Evolutionary conservation across 2,113 vertebrate genomes (phyloP), one percentile per base, ranked within the genome.

Genomic region (Erythrocercus mccallii): DNA sequence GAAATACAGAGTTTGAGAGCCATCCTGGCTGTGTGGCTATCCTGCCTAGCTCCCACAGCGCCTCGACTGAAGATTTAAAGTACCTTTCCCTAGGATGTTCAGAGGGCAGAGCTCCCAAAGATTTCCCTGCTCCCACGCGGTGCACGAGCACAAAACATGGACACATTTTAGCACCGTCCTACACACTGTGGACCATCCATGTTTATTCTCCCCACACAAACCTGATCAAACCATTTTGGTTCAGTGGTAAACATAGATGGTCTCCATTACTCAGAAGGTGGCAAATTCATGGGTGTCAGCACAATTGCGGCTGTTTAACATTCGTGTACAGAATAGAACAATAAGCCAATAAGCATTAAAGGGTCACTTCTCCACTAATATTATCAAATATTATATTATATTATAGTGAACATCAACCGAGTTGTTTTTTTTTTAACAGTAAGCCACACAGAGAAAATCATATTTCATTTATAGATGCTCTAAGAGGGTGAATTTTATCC

Each of bases 251-350:
- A 56, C 17, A 35, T 0, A 22, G 27, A 40, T 37, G 8, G 1
- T 83, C 27, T 51, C 56, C 28, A 13, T 21, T 25, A 18, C 23
- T 78, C 76, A 93, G 38, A 77, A 77, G 37, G 16, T 28, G 11
- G 10, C 5, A 60, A 71, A 68, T 40, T 31, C 51, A 56, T 3
- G 21, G 23, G 10, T 56, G 14, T 8, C 71, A 86, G n/a, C 13
- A 85, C 28, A 88, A 80, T 13, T 40, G 19, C 37, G 74, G 38
- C 30, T 60, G 24, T 33, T 86, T 54, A 54, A 62, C 12, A 44
- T 24, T 3, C 0, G 0, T 2, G 1, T 44, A 33, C 6, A 27
- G 35, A 44, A 12, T 35, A 47, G 54, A 25, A 77, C 31, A 47
- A 31, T 27, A 11, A 69, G 23, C 44, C 38, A n/a, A n/a, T n/a